These are phyloP conservation scores for Pachycephus smyrnensis DNA, from an alignment of 2,888 invertebrate species.

Conservation along the genomic window DNA sequence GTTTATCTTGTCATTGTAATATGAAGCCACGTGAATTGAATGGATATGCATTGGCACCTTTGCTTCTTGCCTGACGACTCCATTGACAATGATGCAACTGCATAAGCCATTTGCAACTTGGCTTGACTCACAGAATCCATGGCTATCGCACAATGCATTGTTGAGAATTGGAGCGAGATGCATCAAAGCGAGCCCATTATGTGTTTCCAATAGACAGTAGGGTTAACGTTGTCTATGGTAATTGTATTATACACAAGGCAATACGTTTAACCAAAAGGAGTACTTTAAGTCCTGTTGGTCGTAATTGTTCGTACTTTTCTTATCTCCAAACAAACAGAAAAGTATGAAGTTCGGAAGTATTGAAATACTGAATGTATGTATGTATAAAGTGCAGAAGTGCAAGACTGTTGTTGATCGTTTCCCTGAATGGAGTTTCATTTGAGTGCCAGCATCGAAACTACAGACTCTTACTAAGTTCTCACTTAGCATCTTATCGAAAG, in stretches of 20 bases:
- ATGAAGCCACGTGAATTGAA: background rate
- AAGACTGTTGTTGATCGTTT: background rate
- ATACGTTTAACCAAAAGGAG: background rate
- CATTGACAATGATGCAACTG: background rate
- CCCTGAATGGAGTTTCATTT: background rate
- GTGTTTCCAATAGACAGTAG: background rate
- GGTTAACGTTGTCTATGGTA: background rate
- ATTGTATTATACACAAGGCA: background rate
- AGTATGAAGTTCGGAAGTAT: background rate
- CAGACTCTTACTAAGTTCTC: background rate
- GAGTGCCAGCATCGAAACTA: background rate
- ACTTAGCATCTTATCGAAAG: background rate
- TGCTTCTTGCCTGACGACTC: background rate
- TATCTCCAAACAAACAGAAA: background rate
- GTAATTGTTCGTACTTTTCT: background rate
- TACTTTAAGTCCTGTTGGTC: background rate
- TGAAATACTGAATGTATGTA: background rate
- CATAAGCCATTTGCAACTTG: background rate
- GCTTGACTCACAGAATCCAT: background rate
- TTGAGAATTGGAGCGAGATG: background rate
- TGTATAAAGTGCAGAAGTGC: too few relatives aligned
- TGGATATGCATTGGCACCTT: background rate
- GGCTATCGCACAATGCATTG: background rate
- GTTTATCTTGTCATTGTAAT: background rate
- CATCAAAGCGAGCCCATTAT: background rate